phyloP scores from a whole-genome alignment of 2,797 vertebrate species.

The Rachycentron canadum region DNA sequence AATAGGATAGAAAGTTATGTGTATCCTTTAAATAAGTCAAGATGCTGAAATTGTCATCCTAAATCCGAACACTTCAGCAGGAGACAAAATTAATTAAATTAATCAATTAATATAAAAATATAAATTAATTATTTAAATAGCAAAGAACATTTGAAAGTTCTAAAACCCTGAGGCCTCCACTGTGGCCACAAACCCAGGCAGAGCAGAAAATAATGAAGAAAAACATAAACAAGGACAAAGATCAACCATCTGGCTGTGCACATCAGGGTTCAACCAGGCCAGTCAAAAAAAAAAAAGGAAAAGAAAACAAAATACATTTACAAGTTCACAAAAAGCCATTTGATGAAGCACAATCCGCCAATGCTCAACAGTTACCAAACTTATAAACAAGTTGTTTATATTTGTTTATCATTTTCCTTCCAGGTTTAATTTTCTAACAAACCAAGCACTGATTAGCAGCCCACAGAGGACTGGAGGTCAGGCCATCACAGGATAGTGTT shows the following conservation, averaged over 20 bases:
- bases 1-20: neutral
- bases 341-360: neutral
- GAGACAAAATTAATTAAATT: constrained; percentile 33
- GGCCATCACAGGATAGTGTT: constrained; percentile 20
- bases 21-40: neutral
- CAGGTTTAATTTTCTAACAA: constrained; percentile 49
- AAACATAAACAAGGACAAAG: constrained; percentile 51
- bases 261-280: constrained; percentile 26
- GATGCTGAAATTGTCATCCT: constrained; percentile 1
- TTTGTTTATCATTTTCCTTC: constrained; percentile 52
- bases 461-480: constrained; percentile 25
- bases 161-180: constrained; percentile 23
- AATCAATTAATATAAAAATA: no score
- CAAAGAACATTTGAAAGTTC: constrained; percentile 18
- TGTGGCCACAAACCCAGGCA: constrained; percentile 10
- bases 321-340: constrained; percentile 3
- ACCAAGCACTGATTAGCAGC: constrained; percentile 28
- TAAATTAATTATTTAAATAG: no score
- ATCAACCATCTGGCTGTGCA: constrained; percentile 41
- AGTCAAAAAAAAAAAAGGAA: constrained; percentile 32
- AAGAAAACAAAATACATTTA: constrained; percentile 14
- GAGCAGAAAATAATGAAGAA: constrained; percentile 15
- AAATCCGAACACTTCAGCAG: constrained; percentile 21
- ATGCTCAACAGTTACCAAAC: neutral
- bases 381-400: constrained; percentile 20